Evolutionary conservation across 2,888 invertebrate genomes (phyloP).

Genomic region (Hyposoter didymator): DNA sequence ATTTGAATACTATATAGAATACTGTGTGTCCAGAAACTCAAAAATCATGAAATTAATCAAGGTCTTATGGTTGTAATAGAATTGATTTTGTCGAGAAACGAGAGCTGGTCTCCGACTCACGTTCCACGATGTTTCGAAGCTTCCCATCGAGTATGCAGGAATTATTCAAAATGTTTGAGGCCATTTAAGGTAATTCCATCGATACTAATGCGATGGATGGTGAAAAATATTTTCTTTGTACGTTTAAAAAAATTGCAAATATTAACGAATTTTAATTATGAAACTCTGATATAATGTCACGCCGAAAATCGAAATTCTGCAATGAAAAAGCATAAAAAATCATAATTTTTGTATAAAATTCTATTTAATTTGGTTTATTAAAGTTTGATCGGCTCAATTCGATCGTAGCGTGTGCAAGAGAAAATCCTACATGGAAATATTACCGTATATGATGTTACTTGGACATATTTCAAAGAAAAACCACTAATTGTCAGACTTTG

Average conservation of each 20-base stretch:
- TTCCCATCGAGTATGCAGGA: background rate
- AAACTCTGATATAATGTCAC: background rate
- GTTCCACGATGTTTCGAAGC: slow-evolving; percentile 15
- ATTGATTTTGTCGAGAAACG: slow-evolving; percentile 22
- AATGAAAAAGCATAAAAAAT: background rate
- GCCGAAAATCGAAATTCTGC: background rate
- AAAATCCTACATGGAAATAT: too few relatives aligned
- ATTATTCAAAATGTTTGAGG: slow-evolving; percentile 14
- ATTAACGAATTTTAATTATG: background rate
- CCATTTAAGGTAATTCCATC: background rate
- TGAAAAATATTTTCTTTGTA: background rate
- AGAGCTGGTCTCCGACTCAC: slow-evolving; percentile 58
- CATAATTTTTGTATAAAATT: background rate
- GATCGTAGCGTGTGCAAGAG: too few relatives aligned
- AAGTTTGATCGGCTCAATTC: background rate
- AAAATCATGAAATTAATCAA: slow-evolving; percentile 18
- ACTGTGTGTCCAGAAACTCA: slow-evolving; percentile 31
- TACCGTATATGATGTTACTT: background rate
- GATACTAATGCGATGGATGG: background rate
- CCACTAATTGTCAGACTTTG: background rate
- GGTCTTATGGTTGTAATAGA: slow-evolving; percentile 2
- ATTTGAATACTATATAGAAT: slow-evolving; percentile 51
- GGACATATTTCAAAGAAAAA: background rate
- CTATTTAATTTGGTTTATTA: background rate
- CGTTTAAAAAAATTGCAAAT: background rate